Conservation (phyloP, 2,113 vertebrate genomes). For the Oxygymnocypris stewartii region DNA sequence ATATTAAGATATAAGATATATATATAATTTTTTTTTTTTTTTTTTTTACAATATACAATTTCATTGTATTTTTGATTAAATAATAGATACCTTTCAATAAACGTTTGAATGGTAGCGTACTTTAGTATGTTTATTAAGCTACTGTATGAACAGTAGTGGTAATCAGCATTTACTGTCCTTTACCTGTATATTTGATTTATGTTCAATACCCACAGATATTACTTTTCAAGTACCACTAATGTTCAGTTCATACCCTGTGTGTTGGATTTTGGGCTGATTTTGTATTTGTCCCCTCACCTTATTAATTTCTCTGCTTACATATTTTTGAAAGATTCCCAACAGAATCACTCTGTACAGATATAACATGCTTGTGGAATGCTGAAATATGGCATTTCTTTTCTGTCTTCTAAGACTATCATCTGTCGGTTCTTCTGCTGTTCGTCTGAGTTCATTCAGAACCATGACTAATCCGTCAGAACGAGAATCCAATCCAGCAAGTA, state of each 20-base stretch:
- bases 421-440: constrained; percentile 32
- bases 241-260: background rate
- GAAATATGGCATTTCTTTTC: background rate
- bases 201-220: background rate
- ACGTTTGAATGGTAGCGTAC: background rate
- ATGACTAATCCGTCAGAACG: constrained; percentile 48
- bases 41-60: too few relatives aligned
- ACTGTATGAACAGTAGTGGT: background rate
- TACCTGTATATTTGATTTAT: background rate
- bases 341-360: background rate
- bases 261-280: background rate
- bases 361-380: background rate
- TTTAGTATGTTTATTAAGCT: background rate
- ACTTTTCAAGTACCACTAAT: background rate
- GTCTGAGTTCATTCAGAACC: constrained; percentile 47
- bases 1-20: too few relatives aligned
- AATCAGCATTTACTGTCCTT: background rate
- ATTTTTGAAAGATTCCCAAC: background rate
- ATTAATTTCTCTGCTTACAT: background rate
- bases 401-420: background rate
- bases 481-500: constrained; percentile 61
- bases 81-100: too few relatives aligned
- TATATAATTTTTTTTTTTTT: too few relatives aligned
- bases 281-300: background rate
- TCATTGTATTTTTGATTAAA: too few relatives aligned